Evolutionary conservation across 2,888 invertebrate species (phyloP), one percentile per base, ranked within the genome.

Genomic region (Agrochola lychnidis): DNA sequence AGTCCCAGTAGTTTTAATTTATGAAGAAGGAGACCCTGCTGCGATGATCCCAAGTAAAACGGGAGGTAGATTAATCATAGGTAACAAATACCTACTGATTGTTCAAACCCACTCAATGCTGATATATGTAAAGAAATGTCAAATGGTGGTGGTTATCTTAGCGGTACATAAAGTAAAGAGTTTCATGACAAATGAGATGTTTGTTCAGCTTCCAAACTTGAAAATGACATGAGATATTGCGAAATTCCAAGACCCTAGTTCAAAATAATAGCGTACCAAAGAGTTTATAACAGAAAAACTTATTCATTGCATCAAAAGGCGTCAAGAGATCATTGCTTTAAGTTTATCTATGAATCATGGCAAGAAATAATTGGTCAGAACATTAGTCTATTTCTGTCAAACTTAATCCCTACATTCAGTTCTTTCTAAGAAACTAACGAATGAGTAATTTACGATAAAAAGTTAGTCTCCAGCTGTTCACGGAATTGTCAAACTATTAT

Each of bases 401-500:
- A 45, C 1, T 30, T 57, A 75, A 75, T 59, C 51, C 56, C 25
- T 73, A 25, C 19, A 84, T 80, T 67, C 66, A 84, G 19, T 40
- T 69, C 0, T 22, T 82, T 80, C 84, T 19, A 7, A 66, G 76
- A 82, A 82, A 67, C 66, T n/a, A 22, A 66, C 36, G 30, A 64
- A 67, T 87, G 84, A 87, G 64, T 78, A 81, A 84, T 45, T 25
- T 56, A 45, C 22, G n/a, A 73, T 73, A 76, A 81, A 82, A 87
- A 73, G 30, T 53, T 61, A 40, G 45, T 69, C n/a, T 51, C 3
- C 25, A 19, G n/a, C 40, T 9, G 42, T 87, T 79, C 71, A 63
- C 19, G 7, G 70, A 76, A 76, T 68, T 59, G 53, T 59, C 22
- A 22, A 40, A 67, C 63, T 16, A 67, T 59, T 63, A 70, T 83